Percentiles rank a stretch among this genome's conserved stretches.
phyloP scores from a whole-genome alignment of 2,113 vertebrate genomes.

The Sinocyclocheilus grahami region DNA sequence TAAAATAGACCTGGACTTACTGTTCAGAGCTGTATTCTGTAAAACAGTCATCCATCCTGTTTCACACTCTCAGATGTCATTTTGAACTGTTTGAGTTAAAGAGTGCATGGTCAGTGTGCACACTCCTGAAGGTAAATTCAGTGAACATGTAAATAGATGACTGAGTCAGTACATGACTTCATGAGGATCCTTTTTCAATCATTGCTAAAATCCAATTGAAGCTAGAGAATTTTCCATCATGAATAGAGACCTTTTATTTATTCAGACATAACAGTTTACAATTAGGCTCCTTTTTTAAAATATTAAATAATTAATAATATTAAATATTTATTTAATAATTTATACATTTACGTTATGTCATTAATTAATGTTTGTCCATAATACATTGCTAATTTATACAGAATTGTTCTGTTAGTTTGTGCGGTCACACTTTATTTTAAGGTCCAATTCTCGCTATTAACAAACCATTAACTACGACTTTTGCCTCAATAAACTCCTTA shows the following conservation, averaged over 20 bases:
- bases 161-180: neutral
- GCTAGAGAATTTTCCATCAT: neutral
- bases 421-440: no score
- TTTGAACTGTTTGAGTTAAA: neutral
- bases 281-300: no score
- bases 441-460: no score
- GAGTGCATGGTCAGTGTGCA: neutral
- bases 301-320: no score
- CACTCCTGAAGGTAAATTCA: neutral
- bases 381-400: no score
- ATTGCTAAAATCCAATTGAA: neutral
- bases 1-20: neutral
- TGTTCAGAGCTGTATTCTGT: neutral
- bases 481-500: no score
- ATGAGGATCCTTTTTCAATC: neutral
- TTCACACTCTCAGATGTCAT: neutral
- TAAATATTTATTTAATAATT: no score
- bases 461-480: no score
- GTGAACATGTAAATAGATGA: constrained; percentile 6
- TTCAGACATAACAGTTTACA: no score
- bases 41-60: neutral
- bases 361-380: no score
- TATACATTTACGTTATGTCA: no score
- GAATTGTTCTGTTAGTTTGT: no score
- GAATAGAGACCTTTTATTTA: neutral